These are phyloP conservation scores for Mobula birostris DNA, from an alignment of 2,113 vertebrate species.

Conservation along the genomic window DNA sequence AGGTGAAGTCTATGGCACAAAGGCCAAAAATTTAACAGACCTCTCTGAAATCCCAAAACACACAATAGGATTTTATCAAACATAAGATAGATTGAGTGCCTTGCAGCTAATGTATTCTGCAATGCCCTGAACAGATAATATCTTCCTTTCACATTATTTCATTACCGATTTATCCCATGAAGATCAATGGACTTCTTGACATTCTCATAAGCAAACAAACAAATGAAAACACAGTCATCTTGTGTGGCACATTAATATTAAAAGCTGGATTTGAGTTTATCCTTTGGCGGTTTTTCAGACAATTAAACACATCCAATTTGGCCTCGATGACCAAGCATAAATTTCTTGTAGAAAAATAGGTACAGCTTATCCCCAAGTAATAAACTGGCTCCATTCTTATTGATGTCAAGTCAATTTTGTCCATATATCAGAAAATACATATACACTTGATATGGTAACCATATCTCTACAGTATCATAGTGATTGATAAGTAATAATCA, in stretches of 20 bases:
- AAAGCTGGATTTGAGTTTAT: not conserved
- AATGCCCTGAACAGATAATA: not conserved
- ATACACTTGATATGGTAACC: no score
- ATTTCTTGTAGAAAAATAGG: not conserved
- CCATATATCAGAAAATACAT: no score
- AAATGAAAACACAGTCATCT: not conserved
- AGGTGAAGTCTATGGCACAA: not conserved
- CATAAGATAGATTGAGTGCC: not conserved
- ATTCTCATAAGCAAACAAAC: not conserved
- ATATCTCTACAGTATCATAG: no score
- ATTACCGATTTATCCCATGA: not conserved
- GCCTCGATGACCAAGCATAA: not conserved
- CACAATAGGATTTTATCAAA: not conserved
- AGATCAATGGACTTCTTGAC: conserved; percentile 4
- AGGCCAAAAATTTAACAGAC: not conserved
- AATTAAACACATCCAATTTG: not conserved
- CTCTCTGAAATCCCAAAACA: not conserved
- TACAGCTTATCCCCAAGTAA: no score
- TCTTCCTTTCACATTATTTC: not conserved
- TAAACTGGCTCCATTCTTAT: no score
- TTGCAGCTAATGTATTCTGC: not conserved
- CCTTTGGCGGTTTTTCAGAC: not conserved
- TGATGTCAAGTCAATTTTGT: no score
- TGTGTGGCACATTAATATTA: not conserved
- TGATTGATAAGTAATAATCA: no score